phyloP scores from a whole-genome alignment of 2,113 vertebrate genomes.

The Grammomys surdaster region DNA sequence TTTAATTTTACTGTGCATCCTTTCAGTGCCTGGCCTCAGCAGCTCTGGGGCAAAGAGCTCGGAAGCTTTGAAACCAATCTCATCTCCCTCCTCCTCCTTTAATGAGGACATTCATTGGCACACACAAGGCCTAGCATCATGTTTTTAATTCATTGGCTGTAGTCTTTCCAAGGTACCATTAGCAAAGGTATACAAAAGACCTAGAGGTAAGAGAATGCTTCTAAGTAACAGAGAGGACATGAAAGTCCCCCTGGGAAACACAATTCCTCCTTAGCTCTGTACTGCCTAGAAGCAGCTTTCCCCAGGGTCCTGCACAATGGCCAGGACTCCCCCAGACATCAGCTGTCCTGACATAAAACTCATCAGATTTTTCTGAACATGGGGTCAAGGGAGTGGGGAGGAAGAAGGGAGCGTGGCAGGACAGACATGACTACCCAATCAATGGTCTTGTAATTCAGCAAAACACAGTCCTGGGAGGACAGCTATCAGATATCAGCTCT shows the following conservation, averaged over 20 bases:
- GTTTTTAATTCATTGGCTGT: constrained; percentile 78
- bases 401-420: neutral
- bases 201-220: constrained; percentile 56
- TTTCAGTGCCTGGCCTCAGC: constrained; percentile 63
- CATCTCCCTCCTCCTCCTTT: constrained; percentile 49
- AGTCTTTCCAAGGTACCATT: constrained; percentile 55
- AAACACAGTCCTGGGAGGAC: neutral
- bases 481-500: neutral
- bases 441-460: neutral
- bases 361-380: neutral
- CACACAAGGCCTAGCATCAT: constrained; percentile 41
- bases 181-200: constrained; percentile 59
- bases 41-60: constrained; percentile 53
- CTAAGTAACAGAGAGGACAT: constrained; percentile 21
- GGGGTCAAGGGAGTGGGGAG: neutral
- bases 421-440: neutral
- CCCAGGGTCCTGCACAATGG: neutral
- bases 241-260: neutral
- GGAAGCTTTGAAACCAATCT: constrained; percentile 64
- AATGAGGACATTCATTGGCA: constrained; percentile 61
- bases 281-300: neutral
- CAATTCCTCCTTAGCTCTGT: neutral
- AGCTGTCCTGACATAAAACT: neutral
- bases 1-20: constrained; percentile 80
- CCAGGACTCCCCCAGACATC: constrained; percentile 4